Evolutionary conservation across 2,113 vertebrate genomes (phyloP), one percentile per base, ranked within the genome.

Genomic region (Campylorhamphus procurvoides): DNA sequence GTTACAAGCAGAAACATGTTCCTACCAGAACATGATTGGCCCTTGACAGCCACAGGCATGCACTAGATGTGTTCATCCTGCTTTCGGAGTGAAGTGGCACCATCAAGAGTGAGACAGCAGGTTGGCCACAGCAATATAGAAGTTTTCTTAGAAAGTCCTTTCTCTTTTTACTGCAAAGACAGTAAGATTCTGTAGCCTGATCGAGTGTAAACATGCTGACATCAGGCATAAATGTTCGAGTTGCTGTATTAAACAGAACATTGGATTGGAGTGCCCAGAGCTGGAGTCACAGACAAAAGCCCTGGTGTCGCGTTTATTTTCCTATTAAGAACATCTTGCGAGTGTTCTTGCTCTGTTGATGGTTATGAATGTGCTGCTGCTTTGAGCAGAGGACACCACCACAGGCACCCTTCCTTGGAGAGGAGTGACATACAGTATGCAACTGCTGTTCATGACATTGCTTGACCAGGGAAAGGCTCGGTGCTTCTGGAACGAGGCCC

Each of bases 71-170:
- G 14, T 9, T 46, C n/a, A 27, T 27, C 42, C 62, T 59, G 10
- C 35, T 76, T 82, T 52, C 7, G 19, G 64, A 46, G 12, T 37
- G 29, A 68, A 44, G 68, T 10, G 37, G 5, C 28, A 55, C 27
- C 46, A 55, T 7, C 67, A 18, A 3, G 11, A 35, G 14, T 12
- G 50, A 72, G 63, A 47, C 14, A 44, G 37, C 50, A 29, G 28
- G 10, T 6, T 47, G 18, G 15, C 23, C 66, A 27, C 0, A 0
- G 23, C 8, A 27, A 3, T 14, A 24, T 1, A 18, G n/a, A 40
- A 28, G 6, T 7, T 37, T 39, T 52, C 28, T 71, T 23, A 42
- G 10, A 27, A 89, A 76, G n/a, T 16, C 14, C 29, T 84, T 63
- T 50, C 25, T 42, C 18, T 58, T 73, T 58, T 44, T n/a, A 8